A percentile compares a stretch with the other conserved stretches of the same genome.
Evolutionary conservation across 2,113 vertebrate genomes (phyloP).

Genomic region (Heterotis niloticus): DNA sequence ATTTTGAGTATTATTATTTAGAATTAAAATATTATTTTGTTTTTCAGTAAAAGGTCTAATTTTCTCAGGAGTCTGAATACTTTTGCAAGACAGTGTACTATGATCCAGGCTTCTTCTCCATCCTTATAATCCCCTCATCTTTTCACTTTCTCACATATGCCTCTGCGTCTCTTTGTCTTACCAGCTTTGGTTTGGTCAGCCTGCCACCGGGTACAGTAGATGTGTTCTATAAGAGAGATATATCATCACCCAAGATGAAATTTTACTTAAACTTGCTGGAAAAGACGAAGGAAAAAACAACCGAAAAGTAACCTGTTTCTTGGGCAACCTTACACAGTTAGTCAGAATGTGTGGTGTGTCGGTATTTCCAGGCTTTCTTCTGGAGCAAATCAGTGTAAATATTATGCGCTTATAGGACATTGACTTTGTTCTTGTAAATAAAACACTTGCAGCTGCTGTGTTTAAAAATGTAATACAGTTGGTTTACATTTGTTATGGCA

Average conservation of each 20-base stretch:
- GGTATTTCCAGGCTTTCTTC: not conserved
- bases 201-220: not conserved
- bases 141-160: too few relatives aligned
- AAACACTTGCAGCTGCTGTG: slow-evolving; percentile 1
- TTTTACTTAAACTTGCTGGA: not conserved
- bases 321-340: slow-evolving; percentile 4
- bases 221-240: not conserved
- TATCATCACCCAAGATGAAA: slow-evolving; percentile 13
- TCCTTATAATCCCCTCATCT: too few relatives aligned
- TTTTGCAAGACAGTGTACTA: too few relatives aligned
- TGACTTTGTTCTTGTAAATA: not conserved
- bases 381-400: slow-evolving; percentile 3
- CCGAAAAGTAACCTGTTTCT: not conserved
- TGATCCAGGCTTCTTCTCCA: too few relatives aligned
- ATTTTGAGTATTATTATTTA: too few relatives aligned
- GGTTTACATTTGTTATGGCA: not conserved
- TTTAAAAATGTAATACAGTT: slow-evolving; percentile 16
- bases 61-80: too few relatives aligned
- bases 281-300: not conserved
- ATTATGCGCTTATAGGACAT: not conserved
- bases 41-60: too few relatives aligned
- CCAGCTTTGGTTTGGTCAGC: too few relatives aligned
- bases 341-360: not conserved
- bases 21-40: too few relatives aligned
- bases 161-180: too few relatives aligned